Evolutionary conservation across 2,888 invertebrate genomes (phyloP).

Genomic region (Luffia ferchaultella): DNA sequence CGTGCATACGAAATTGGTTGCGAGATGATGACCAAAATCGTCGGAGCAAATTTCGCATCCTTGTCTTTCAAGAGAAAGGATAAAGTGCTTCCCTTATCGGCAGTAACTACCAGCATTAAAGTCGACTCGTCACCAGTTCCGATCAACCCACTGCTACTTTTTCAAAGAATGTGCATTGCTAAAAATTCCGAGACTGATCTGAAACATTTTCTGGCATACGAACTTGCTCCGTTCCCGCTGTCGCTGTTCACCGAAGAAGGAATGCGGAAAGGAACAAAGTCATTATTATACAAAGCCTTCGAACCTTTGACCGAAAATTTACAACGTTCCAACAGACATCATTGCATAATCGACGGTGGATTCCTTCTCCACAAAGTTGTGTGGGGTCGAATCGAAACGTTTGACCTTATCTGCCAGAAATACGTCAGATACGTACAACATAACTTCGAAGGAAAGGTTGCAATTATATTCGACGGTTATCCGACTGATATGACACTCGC

Average conservation of each 20-base stretch:
- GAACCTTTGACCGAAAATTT: conserved; percentile 13
- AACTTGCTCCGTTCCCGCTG: conserved; percentile 18
- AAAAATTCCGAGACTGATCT: conserved; percentile 18
- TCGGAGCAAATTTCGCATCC: conserved; percentile 17
- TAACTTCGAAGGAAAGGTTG: conserved; percentile 20
- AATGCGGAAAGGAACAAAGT: conserved; percentile 21
- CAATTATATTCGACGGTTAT: conserved; percentile 24
- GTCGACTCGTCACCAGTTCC: conserved; percentile 16
- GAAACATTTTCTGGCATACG: conserved; percentile 18
- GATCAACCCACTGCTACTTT: conserved; percentile 18
- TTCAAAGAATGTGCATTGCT: conserved; percentile 15
- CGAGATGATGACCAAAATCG: conserved; percentile 19
- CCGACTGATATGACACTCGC: conserved; percentile 18
- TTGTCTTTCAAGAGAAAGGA: conserved; percentile 22
- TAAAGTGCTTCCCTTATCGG: conserved; percentile 19
- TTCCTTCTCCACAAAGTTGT: conserved; percentile 26
- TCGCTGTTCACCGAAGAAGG: conserved; percentile 19
- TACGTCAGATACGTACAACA: conserved; percentile 13
- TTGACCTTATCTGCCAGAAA: conserved; percentile 17
- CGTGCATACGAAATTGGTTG: conserved; percentile 17
- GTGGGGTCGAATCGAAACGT: conserved; percentile 21
- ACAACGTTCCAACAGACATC: conserved; percentile 17
- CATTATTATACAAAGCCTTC: conserved; percentile 20
- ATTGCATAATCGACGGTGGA: conserved; percentile 22
- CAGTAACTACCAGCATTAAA: conserved; percentile 15